phyloP scores from a whole-genome alignment of 2,888 invertebrate species.

The Euplagia quadripunctaria region DNA sequence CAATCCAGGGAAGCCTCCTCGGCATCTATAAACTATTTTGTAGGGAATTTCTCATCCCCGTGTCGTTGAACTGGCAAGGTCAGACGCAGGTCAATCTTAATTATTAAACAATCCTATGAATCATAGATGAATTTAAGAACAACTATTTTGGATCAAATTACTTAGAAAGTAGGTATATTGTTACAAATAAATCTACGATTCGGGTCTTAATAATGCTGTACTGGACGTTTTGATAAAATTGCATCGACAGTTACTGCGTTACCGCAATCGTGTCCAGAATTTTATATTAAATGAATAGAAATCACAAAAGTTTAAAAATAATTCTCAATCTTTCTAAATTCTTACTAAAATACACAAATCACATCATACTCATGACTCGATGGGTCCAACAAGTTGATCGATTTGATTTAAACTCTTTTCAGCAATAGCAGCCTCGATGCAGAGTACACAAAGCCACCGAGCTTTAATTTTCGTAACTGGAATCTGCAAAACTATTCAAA shows the following conservation, averaged over 20 bases:
- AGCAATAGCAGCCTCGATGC: not conserved
- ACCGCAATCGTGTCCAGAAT: too few relatives aligned
- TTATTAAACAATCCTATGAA: slow-evolving; percentile 19
- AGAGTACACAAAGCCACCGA: not conserved
- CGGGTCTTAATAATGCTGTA: too few relatives aligned
- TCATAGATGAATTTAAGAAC: slow-evolving; percentile 21
- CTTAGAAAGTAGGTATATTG: not conserved
- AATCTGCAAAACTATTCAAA: slow-evolving; percentile 21
- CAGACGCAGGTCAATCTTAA: slow-evolving; percentile 18
- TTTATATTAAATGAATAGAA: too few relatives aligned
- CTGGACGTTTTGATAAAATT: too few relatives aligned
- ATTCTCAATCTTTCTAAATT: too few relatives aligned
- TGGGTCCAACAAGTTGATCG: too few relatives aligned
- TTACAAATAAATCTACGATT: too few relatives aligned
- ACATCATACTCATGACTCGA: too few relatives aligned
- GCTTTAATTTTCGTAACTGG: not conserved
- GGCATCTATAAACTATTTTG: slow-evolving; percentile 17
- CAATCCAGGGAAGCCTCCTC: slow-evolving; percentile 13
- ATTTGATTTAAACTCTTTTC: too few relatives aligned
- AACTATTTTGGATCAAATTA: not conserved
- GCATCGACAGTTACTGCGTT: too few relatives aligned
- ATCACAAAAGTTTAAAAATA: too few relatives aligned
- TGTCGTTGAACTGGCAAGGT: slow-evolving; percentile 34
- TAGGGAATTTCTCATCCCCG: slow-evolving; percentile 14
- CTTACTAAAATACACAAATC: too few relatives aligned